These are phyloP conservation scores for Nesogale talazaci DNA, from an alignment of 2,113 vertebrate genomes.

Conservation along the genomic window DNA sequence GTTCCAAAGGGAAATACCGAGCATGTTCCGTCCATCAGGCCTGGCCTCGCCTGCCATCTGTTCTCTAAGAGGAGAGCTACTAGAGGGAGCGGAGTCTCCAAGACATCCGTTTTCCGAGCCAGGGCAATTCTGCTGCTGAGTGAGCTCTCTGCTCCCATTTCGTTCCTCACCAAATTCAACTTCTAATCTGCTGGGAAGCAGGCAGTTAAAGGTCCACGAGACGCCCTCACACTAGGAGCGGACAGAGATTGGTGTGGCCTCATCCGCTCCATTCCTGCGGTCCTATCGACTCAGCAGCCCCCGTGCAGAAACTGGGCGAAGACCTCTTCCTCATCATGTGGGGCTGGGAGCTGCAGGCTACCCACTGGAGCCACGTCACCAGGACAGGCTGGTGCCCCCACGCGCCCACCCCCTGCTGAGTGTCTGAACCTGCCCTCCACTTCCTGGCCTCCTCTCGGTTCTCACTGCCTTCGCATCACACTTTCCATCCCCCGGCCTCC, in stretches of 20 bases:
- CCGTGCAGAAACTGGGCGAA: neutral
- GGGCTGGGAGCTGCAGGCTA: neutral
- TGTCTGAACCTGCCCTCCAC: neutral
- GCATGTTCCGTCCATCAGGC: neutral
- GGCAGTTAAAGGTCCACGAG: neutral
- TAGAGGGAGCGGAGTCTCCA: neutral
- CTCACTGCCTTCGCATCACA: neutral
- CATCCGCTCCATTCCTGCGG: accelerated
- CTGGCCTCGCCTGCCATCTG: neutral
- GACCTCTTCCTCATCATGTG: neutral
- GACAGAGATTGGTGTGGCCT: neutral
- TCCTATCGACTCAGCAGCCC: neutral
- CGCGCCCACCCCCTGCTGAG: no score
- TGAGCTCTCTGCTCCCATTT: constrained; percentile 1
- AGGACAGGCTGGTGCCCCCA: neutral
- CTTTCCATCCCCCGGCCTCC: no score
- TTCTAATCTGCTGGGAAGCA: neutral
- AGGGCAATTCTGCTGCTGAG: neutral
- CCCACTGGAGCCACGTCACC: neutral
- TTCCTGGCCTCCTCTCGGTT: neutral
- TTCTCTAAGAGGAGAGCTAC: neutral
- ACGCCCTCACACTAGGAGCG: neutral
- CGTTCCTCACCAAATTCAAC: neutral
- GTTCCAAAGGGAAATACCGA: constrained; percentile 46
- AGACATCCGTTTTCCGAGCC: neutral